Conservation (phyloP, 2,113 vertebrate species). For the Zootoca vivipara region DNA sequence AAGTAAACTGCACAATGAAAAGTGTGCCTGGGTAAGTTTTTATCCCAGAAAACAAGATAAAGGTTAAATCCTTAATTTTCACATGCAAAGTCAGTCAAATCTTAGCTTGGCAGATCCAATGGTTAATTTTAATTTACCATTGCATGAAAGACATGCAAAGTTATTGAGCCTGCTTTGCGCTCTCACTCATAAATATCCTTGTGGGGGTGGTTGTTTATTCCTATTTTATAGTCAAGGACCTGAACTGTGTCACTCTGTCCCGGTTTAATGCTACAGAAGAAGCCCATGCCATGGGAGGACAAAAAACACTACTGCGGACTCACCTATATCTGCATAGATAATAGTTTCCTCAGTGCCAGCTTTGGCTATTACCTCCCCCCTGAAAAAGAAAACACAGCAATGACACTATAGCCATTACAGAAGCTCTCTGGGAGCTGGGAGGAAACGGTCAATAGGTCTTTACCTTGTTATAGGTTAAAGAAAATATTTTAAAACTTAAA, state of each 20-base stretch:
- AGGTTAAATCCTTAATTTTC: background rate
- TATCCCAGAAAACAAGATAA: no score
- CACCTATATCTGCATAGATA: slow-evolving; percentile 93
- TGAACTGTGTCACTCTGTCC: background rate
- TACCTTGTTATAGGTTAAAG: no score
- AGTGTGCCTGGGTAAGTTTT: no score
- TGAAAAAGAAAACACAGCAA: slow-evolving; percentile 67
- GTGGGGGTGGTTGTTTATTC: background rate
- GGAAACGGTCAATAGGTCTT: no score
- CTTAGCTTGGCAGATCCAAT: background rate
- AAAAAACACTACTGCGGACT: slow-evolving; percentile 40
- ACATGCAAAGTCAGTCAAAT: background rate
- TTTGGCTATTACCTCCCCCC: slow-evolving; percentile 93
- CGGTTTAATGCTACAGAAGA: background rate
- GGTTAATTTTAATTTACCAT: background rate
- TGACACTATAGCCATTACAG: background rate
- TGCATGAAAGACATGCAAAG: background rate
- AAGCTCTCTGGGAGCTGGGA: no score
- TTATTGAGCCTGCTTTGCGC: no score
- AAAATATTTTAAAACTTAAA: no score
- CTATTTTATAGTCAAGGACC: background rate
- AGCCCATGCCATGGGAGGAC: no score
- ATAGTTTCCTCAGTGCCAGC: slow-evolving; percentile 85
- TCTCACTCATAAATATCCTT: background rate
- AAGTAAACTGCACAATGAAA: no score